Base-by-base conservation (phyloP, 2,888 invertebrate species). In the Osmoderma eremita region DNA sequence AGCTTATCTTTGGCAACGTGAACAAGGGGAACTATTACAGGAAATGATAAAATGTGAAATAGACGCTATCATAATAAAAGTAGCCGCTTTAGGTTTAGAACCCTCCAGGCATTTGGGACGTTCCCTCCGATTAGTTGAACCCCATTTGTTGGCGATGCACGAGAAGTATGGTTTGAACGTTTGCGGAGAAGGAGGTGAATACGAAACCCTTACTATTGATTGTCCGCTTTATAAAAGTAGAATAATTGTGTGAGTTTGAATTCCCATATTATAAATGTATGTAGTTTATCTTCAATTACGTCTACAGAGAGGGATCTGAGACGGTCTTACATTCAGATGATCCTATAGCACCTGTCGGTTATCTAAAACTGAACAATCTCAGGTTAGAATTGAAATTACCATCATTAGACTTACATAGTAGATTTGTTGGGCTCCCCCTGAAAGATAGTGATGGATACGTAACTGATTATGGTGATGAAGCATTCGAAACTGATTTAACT, bases 161-260 rank as follows among this genome's bases (percentile, higher is more conserved):
- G 91, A 94, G 80, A 95, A 97, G 83, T 99, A 94, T 83, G 97
- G 96, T 62, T 85, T 97, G 71, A 95, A 97, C 84, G 90, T 97
- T 45, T 98, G 97, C 83, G 99, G 99, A 17, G 99, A 99, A 85
- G 99, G 99, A 51, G 99, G 99, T 62, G 99, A 99, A 83, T 99
- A 97, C 81, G 99, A 99, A 85, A 96, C 98, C 30, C 94, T 99
- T 81, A 97, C 97, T 5, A 85, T 98, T 69, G 97, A 99, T 85
- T 98, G 98, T 83, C 98, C 98, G 4, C 86, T 99, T 69, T 98
- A 97, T 84, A 91, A 89, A 80, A 94, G 94, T 83, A 88, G 89
- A 79, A 91, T 98, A 83, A 88, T 93, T 74, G 88, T 97, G 95
- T 96, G 85, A 91, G 94, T 90, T 30, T 77, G 41, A 45, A 30